Evolutionary conservation across 2,113 vertebrate species (phyloP).

Genomic region (Nematolebias whitei): DNA sequence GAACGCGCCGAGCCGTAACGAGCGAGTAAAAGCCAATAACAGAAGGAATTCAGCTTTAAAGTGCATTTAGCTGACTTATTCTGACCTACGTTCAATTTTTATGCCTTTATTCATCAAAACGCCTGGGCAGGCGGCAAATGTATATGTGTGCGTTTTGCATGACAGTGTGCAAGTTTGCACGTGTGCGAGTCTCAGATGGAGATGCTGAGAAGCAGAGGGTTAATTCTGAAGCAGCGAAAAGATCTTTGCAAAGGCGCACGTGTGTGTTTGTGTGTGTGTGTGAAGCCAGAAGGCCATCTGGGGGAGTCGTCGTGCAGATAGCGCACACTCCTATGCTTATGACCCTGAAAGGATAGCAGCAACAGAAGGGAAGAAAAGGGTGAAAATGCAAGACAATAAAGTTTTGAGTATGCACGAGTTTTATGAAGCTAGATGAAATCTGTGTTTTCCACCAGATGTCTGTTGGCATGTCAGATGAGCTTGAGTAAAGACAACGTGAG

Average conservation of each 20-base stretch:
- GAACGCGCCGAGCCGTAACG: constrained; percentile 5
- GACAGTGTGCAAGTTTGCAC: constrained; percentile 17
- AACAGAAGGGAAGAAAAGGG: constrained; percentile 14
- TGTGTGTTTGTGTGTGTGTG: constrained; percentile 59
- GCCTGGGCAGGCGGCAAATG: too few relatives aligned
- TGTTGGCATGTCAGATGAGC: constrained; percentile 40
- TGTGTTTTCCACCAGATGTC: constrained; percentile 14
- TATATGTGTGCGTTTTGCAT: too few relatives aligned
- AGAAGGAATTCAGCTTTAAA: neutral
- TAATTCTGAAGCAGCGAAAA: constrained; percentile 28
- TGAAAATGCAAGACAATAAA: constrained; percentile 15
- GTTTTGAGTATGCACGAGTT: neutral
- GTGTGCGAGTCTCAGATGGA: neutral
- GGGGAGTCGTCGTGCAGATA: constrained; percentile 61
- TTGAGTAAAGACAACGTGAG: constrained; percentile 36
- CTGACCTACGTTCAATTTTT: constrained; percentile 79
- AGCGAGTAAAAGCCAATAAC: neutral
- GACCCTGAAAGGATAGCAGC: constrained; percentile 66
- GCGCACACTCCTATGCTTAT: constrained; percentile 56
- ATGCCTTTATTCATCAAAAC: constrained; percentile 84
- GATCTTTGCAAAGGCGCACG: constrained; percentile 68
- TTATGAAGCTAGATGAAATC: constrained; percentile 27
- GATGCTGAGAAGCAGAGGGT: constrained; percentile 11
- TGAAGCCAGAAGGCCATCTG: constrained; percentile 71
- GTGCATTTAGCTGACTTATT: too few relatives aligned